phyloP scores from a whole-genome alignment of 2,888 invertebrate genomes.

The Andrena bicolor region DNA sequence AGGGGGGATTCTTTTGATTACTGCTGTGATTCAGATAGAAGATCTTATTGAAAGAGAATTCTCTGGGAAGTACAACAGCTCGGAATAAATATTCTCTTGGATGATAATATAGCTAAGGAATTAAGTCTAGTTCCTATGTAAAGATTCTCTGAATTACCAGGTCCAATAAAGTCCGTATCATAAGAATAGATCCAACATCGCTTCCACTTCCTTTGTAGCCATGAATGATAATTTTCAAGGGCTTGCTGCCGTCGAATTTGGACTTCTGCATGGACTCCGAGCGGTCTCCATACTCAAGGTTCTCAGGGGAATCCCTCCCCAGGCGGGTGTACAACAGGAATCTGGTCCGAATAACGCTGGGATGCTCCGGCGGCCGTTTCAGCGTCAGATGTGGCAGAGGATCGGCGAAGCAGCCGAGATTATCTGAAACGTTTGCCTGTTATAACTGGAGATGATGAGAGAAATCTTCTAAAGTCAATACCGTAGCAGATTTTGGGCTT shows the following conservation, averaged over 20 bases:
- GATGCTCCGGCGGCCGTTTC: slow-evolving; percentile 87
- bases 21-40: no score
- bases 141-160: slow-evolving; percentile 81
- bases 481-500: slow-evolving; percentile 81
- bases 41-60: no score
- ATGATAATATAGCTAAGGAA: no score
- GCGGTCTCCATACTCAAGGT: slow-evolving; percentile 85
- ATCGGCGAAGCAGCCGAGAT: slow-evolving; percentile 87
- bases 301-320: slow-evolving; percentile 83
- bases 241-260: slow-evolving; percentile 84
- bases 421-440: slow-evolving; percentile 82
- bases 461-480: slow-evolving; percentile 49
- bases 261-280: slow-evolving; percentile 85
- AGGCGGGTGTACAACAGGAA: slow-evolving; percentile 86
- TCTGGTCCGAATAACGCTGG: slow-evolving; percentile 86
- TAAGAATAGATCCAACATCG: slow-evolving; percentile 84
- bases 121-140: no score
- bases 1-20: no score
- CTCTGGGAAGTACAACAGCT: no score
- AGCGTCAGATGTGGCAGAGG: slow-evolving; percentile 85
- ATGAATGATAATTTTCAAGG: slow-evolving; percentile 87
- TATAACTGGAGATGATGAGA: not conserved
- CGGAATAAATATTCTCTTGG: no score
- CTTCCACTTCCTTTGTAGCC: slow-evolving; percentile 87
- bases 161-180: slow-evolving; percentile 85